phyloP scores from a whole-genome alignment of 2,888 invertebrate species.

The Elegia similella region DNA sequence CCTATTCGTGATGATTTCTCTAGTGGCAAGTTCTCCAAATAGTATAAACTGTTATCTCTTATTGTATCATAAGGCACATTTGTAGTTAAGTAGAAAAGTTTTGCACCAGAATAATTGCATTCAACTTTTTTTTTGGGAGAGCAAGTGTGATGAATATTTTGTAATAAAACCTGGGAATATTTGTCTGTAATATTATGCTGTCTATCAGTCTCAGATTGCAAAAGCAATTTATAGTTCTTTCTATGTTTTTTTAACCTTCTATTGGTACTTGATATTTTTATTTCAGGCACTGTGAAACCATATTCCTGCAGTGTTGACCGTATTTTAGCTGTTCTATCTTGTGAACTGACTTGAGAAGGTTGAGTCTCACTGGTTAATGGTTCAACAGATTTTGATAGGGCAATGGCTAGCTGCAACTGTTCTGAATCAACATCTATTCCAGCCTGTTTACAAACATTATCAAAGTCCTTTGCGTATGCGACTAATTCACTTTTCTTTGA shows the following conservation, averaged over 20 bases:
- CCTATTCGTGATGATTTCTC: slow-evolving; percentile 62
- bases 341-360: slow-evolving; percentile 33
- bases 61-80: slow-evolving; percentile 48
- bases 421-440: slow-evolving; percentile 83
- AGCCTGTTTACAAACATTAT: slow-evolving; percentile 61
- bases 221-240: slow-evolving; percentile 56
- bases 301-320: slow-evolving; percentile 82
- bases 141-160: slow-evolving; percentile 31
- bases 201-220: slow-evolving; percentile 48
- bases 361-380: slow-evolving; percentile 23
- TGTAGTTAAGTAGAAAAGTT: slow-evolving; percentile 50
- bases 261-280: slow-evolving; percentile 38
- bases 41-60: slow-evolving; percentile 59
- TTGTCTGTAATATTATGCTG: slow-evolving; percentile 53
- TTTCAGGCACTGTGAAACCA: slow-evolving; percentile 78
- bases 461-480: slow-evolving; percentile 64
- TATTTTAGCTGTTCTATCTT: slow-evolving; percentile 59
- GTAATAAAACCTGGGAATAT: slow-evolving; percentile 59
- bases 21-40: slow-evolving; percentile 64
- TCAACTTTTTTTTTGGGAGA: background rate
- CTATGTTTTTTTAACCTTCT: slow-evolving; percentile 40
- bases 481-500: slow-evolving; percentile 60
- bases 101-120: slow-evolving; percentile 21
- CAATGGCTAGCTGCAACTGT: slow-evolving; percentile 85
- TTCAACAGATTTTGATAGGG: slow-evolving; percentile 83